Evolutionary conservation across 2,113 vertebrate genomes (phyloP).

Genomic region (Pygoscelis antarcticus): DNA sequence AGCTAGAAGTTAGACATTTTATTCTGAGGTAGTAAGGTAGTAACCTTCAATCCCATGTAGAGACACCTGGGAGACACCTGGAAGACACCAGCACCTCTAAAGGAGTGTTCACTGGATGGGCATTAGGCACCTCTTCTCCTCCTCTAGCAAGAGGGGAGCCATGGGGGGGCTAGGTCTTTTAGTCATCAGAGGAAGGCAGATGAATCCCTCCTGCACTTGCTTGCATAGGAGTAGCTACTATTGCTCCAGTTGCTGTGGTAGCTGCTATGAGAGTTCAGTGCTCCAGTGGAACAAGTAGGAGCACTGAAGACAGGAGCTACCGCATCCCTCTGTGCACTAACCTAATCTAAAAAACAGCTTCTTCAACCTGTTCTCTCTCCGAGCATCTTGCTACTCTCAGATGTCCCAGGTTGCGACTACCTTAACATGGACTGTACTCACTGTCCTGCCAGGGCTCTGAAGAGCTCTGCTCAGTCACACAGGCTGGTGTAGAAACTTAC

Average conservation of each 20-base stretch:
- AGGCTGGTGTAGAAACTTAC: neutral
- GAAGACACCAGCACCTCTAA: neutral
- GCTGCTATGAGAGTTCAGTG: neutral
- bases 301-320: neutral
- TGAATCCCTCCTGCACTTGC: neutral
- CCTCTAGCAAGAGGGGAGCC: neutral
- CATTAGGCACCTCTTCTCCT: neutral
- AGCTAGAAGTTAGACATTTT: neutral
- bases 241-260: neutral
- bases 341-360: neutral
- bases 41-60: neutral
- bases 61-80: neutral
- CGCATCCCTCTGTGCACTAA: neutral
- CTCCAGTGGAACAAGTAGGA: neutral
- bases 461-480: neutral
- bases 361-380: rapidly evolving
- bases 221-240: neutral
- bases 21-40: neutral
- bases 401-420: neutral
- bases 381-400: neutral
- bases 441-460: neutral
- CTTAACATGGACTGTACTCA: neutral
- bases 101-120: neutral
- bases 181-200: neutral
- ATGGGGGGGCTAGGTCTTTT: neutral